Evolutionary conservation across 2,888 invertebrate genomes (phyloP).

Genomic region (Meiosimyza decipiens): DNA sequence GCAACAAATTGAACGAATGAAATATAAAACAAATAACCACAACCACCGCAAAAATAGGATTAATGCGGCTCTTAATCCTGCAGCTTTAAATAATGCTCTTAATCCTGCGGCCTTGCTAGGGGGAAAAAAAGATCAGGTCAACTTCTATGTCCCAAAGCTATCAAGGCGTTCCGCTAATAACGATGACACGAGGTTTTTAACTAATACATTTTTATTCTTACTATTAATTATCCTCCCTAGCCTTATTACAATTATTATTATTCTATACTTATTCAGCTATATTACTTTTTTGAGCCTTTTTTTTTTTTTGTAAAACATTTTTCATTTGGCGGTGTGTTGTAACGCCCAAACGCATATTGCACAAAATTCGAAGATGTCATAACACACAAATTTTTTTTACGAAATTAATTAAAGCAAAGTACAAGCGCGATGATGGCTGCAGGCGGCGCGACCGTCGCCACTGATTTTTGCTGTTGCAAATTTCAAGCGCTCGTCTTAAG

Average conservation of each 20-base stretch:
- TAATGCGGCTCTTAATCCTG: conserved; percentile 58
- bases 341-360: too few relatives aligned
- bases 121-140: conserved; percentile 60
- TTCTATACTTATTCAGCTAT: too few relatives aligned
- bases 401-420: too few relatives aligned
- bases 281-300: too few relatives aligned
- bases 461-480: too few relatives aligned
- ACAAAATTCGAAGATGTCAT: too few relatives aligned
- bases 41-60: conserved; percentile 47
- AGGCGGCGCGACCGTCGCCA: too few relatives aligned
- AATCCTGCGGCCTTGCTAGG: conserved; percentile 57
- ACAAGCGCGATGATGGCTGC: too few relatives aligned
- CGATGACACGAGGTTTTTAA: conserved; percentile 60
- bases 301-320: too few relatives aligned
- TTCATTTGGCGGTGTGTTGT: too few relatives aligned
- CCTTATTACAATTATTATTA: conserved; percentile 6
- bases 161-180: conserved; percentile 53
- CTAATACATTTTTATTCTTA: conserved; percentile 18
- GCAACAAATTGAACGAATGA: conserved; percentile 12
- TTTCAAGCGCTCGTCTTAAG: too few relatives aligned
- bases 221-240: conserved; percentile 15
- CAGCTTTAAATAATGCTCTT: conserved; percentile 57
- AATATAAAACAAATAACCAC: conserved; percentile 22
- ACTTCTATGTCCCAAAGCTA: conserved; percentile 62
- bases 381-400: too few relatives aligned